A percentile compares a stretch with the other conserved stretches of the same genome.
Conservation (phyloP, 2,888 invertebrate species). For the Calameuta pallipes region DNA sequence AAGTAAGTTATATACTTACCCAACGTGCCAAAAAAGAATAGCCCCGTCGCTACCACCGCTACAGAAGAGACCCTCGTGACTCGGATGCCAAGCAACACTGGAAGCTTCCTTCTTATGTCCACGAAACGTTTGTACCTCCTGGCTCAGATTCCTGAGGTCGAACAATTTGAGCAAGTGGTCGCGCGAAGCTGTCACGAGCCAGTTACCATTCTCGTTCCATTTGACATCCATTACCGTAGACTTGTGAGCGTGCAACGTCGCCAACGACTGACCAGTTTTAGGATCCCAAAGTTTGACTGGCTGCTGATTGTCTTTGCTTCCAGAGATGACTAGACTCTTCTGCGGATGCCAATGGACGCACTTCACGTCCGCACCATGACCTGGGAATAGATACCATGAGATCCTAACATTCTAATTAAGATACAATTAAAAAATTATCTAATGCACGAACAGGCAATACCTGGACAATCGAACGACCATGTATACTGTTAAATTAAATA, state of each 20-base stretch:
- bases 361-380: conserved; percentile 98
- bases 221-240: conserved; percentile 99
- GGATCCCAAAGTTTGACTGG: conserved; percentile 99
- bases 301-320: conserved; percentile 99
- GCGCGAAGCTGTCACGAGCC: conserved; percentile 97
- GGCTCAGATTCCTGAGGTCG: conserved; percentile 94
- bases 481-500: too few relatives aligned
- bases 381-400: conserved; percentile 62
- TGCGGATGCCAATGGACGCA: conserved; percentile 99
- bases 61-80: conserved; percentile 96
- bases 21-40: conserved; percentile 98
- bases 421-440: too few relatives aligned
- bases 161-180: conserved; percentile 98
- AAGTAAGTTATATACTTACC: conserved; percentile 69
- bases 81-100: conserved; percentile 97
- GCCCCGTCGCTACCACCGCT: conserved; percentile 99
- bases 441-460: too few relatives aligned
- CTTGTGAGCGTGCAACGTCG: conserved; percentile 99
- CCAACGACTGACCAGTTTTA: conserved; percentile 92
- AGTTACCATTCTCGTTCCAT: conserved; percentile 99
- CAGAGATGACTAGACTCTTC: conserved; percentile 96
- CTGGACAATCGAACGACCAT: too few relatives aligned
- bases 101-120: conserved; percentile 99
- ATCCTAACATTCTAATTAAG: conserved; percentile 10
- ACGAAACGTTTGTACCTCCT: conserved; percentile 96